phyloP scores from a whole-genome alignment of 2,797 vertebrate species.

The Podarcis lilfordi region DNA sequence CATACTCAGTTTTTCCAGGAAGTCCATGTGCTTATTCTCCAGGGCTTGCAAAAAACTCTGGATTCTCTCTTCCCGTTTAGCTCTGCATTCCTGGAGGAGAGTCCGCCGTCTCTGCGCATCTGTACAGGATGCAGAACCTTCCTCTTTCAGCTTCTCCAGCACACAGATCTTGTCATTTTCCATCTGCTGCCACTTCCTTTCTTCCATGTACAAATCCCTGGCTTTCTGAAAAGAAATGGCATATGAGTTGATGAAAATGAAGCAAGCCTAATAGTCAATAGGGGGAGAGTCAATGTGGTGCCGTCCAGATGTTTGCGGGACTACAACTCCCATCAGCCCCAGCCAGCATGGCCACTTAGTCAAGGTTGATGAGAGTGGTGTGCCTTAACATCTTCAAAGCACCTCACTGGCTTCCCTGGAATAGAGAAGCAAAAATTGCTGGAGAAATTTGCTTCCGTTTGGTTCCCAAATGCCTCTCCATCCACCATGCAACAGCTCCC shows the following conservation, averaged over 20 bases:
- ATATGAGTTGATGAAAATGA: constrained; percentile 2
- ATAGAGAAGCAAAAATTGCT: background rate
- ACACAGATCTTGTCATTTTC: constrained; percentile 88
- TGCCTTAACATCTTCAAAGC: too few relatives aligned
- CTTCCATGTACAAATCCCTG: constrained; percentile 86
- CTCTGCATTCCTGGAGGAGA: constrained; percentile 81
- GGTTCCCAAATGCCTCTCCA: background rate
- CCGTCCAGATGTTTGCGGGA: background rate
- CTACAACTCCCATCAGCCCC: background rate
- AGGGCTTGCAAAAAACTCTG: constrained; percentile 88
- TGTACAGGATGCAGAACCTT: constrained; percentile 78
- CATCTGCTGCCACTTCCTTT: constrained; percentile 84
- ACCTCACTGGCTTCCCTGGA: background rate
- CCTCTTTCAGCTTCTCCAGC: constrained; percentile 83
- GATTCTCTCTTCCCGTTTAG: constrained; percentile 87
- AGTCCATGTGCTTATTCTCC: constrained; percentile 88
- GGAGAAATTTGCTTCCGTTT: background rate
- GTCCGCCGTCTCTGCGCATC: constrained; percentile 80
- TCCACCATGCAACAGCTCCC: background rate
- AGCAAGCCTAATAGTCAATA: background rate
- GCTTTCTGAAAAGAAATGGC: constrained; percentile 85
- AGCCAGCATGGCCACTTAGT: background rate
- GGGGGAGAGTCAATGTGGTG: too few relatives aligned
- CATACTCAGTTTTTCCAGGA: constrained; percentile 73
- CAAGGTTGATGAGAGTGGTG: background rate